Conservation (phyloP, 1,140 invertebrate genomes). For the Aethina tumida region DNA sequence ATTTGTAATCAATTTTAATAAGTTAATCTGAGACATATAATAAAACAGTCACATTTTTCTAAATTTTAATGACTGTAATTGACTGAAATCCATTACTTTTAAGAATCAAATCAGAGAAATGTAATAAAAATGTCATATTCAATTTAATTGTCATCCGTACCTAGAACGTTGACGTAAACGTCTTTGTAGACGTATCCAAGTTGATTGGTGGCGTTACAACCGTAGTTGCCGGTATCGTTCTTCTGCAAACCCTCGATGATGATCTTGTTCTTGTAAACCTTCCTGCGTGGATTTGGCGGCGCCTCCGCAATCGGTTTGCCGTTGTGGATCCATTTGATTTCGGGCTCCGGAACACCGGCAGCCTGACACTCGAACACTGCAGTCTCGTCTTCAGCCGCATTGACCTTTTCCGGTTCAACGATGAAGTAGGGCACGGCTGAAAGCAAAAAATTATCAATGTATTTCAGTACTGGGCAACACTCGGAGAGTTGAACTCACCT, state of each 20-base stretch:
- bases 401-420: conserved; percentile 78
- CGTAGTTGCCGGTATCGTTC: conserved; percentile 92
- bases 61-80: too few species aligned
- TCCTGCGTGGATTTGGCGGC: conserved; percentile 59
- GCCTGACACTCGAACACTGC: conserved; percentile 82
- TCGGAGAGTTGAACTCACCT: conserved; percentile 36
- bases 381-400: conserved; percentile 84
- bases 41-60: too few species aligned
- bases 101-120: too few species aligned
- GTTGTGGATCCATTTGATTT: conserved; percentile 95
- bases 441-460: conserved; percentile 15
- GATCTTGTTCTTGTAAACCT: conserved; percentile 63
- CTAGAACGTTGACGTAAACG: conserved; percentile 93
- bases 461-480: conserved; percentile 1
- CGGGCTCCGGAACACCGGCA: conserved; percentile 76
- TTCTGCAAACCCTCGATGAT: conserved; percentile 74
- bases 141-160: conserved; percentile 42
- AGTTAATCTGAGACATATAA: too few species aligned
- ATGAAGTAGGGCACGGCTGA: conserved; percentile 86
- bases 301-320: conserved; percentile 77
- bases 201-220: conserved; percentile 98
- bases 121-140: conserved; percentile 10
- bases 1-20: too few species aligned
- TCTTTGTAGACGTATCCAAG: conserved; percentile 97
- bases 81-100: too few species aligned